phyloP scores from a whole-genome alignment of 1,140 invertebrate species.

The Heliconius melpomene region DNA sequence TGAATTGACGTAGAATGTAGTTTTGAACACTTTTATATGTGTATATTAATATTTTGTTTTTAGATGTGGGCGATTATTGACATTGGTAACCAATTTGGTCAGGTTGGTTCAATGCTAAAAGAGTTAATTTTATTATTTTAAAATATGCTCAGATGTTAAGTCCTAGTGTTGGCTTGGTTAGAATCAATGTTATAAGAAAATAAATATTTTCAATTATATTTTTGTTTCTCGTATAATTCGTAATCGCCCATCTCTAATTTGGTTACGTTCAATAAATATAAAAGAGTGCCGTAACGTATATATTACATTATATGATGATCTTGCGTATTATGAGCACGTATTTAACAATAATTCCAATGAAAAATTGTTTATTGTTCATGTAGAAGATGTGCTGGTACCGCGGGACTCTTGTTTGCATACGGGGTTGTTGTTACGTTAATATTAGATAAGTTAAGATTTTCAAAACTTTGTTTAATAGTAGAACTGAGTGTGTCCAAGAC shows the following conservation, averaged over 20 bases:
- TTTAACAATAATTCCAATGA: not conserved
- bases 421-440: constrained; percentile 76
- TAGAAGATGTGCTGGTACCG: constrained; percentile 18
- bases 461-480: constrained; percentile 62
- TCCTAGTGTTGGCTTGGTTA: not conserved
- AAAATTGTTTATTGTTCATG: not conserved
- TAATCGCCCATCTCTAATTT: constrained; percentile 19
- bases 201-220: not conserved
- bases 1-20: constrained; percentile 28
- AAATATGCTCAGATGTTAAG: not conserved
- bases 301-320: constrained; percentile 26
- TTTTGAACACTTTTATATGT: constrained; percentile 27
- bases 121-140: not conserved
- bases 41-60: constrained; percentile 28
- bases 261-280: constrained; percentile 24
- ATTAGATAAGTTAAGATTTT: constrained; percentile 65
- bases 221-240: not conserved
- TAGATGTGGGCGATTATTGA: constrained; percentile 10
- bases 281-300: constrained; percentile 27
- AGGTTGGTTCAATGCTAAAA: not conserved
- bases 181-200: not conserved
- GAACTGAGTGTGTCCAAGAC: constrained; percentile 64
- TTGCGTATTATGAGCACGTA: not conserved
- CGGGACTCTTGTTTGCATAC: constrained; percentile 57
- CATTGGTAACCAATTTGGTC: too few species aligned